Evolutionary conservation across 2,888 invertebrate genomes (phyloP).

Genomic region (Strigamia transsilvanica): DNA sequence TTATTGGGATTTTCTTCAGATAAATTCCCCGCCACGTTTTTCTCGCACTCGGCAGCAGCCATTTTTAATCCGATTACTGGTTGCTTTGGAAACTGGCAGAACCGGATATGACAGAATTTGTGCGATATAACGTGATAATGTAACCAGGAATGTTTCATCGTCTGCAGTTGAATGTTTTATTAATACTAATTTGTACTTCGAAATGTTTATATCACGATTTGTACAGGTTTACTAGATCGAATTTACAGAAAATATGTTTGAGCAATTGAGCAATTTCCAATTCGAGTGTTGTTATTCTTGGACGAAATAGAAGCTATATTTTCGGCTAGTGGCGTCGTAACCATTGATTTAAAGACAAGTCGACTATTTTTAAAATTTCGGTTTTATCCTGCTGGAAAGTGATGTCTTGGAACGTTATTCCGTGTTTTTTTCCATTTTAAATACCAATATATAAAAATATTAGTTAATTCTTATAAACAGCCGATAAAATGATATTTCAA

Average conservation of each 20-base stretch:
- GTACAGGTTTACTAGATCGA: not conserved
- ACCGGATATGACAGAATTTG: not conserved
- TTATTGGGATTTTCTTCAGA: not conserved
- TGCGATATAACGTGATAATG: not conserved
- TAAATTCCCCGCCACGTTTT: not conserved
- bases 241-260: not conserved
- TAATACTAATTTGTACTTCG: not conserved
- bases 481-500: slow-evolving; percentile 1
- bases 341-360: not conserved
- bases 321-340: not conserved
- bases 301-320: not conserved
- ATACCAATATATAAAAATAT: not conserved
- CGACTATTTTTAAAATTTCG: not conserved
- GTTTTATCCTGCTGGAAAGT: not conserved
- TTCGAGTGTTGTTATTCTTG: not conserved
- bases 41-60: not conserved
- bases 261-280: not conserved
- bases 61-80: not conserved
- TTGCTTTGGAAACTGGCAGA: not conserved
- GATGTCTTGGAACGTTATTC: not conserved
- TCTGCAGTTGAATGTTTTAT: not conserved
- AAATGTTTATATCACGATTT: not conserved
- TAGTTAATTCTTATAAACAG: not conserved
- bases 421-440: not conserved
- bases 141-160: not conserved